Percentiles rank a stretch among this genome's conserved stretches.
Evolutionary conservation across 2,888 invertebrate species (phyloP).

Genomic region (Heliconius aoede): DNA sequence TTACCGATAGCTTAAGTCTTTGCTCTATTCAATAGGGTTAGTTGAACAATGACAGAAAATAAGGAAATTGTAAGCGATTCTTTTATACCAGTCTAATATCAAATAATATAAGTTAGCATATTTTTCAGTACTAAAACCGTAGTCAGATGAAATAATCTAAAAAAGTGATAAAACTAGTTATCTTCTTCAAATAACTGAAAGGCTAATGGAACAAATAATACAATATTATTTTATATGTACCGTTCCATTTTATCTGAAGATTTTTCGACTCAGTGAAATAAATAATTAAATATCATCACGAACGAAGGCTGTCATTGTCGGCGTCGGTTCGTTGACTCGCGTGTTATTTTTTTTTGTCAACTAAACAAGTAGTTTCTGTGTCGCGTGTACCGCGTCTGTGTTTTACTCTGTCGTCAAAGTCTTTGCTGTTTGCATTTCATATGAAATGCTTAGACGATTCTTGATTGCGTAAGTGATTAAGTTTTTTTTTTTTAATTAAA

Average conservation of each 20-base stretch:
- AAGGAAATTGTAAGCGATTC: not conserved
- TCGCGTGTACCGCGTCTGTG: constrained; percentile 29
- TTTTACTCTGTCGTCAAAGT: constrained; percentile 29
- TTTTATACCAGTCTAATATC: too few relatives aligned
- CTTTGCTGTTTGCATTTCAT: too few relatives aligned
- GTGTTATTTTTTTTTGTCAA: constrained; percentile 31
- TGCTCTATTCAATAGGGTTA: too few relatives aligned
- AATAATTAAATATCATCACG: constrained; percentile 29
- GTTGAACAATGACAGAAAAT: not conserved
- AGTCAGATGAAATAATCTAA: not conserved
- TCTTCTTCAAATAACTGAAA: too few relatives aligned
- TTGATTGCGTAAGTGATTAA: not conserved
- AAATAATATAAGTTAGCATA: not conserved
- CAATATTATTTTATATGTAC: not conserved
- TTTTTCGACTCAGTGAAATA: constrained; percentile 25
- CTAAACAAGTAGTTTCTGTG: constrained; percentile 24
- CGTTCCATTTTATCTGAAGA: too few relatives aligned
- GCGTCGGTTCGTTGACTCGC: constrained; percentile 37
- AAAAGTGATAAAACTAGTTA: not conserved
- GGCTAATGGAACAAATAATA: too few relatives aligned
- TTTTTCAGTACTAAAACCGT: not conserved
- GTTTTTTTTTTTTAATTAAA: not conserved
- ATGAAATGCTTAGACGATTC: not conserved
- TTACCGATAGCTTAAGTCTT: too few relatives aligned
- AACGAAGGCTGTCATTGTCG: constrained; percentile 27